Evolutionary conservation across 1,140 invertebrate genomes (phyloP).

Genomic region (Aphelenchoides fujianensis): DNA sequence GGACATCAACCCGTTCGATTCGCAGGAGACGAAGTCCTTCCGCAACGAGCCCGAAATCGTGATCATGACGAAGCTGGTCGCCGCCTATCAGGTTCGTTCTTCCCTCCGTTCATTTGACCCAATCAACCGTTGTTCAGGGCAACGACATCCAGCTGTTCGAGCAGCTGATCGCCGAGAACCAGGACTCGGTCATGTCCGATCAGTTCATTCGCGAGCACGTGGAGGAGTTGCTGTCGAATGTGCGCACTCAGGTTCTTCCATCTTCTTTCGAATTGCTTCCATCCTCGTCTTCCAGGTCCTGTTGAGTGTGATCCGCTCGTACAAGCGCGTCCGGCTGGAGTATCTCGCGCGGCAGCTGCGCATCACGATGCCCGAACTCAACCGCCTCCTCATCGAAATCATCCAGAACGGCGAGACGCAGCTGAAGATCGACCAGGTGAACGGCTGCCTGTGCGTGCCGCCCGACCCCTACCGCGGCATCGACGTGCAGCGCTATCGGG

Average conservation of each 20-base stretch:
- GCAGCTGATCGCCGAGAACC: slow-evolving; percentile 87
- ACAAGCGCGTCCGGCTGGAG: slow-evolving; percentile 93
- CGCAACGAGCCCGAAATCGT: slow-evolving; percentile 99
- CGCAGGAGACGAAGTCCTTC: slow-evolving; percentile 98
- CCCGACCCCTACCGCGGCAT: neutral
- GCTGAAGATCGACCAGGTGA: slow-evolving; percentile 43
- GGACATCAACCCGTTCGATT: slow-evolving; percentile 99
- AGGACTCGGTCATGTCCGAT: slow-evolving; percentile 97
- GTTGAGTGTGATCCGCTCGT: slow-evolving; percentile 94
- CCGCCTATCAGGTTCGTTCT: slow-evolving; percentile 79
- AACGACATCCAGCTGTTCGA: slow-evolving; percentile 99
- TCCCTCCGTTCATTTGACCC: too few relatives aligned
- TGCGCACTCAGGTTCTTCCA: slow-evolving; percentile 75
- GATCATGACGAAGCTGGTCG: slow-evolving; percentile 97
- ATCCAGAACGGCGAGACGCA: slow-evolving; percentile 84
- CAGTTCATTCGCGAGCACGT: slow-evolving; percentile 98
- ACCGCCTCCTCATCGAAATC: slow-evolving; percentile 93
- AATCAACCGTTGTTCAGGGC: slow-evolving; percentile 73
- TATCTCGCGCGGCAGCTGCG: slow-evolving; percentile 96
- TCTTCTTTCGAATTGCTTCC: neutral
- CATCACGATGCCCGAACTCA: slow-evolving; percentile 91
- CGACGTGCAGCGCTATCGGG: neutral
- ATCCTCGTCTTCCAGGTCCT: slow-evolving; percentile 69
- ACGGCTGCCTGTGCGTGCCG: neutral
- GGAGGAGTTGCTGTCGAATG: slow-evolving; percentile 89